Conservation (phyloP, 2,888 invertebrate species). For the Cephus pulcher region DNA sequence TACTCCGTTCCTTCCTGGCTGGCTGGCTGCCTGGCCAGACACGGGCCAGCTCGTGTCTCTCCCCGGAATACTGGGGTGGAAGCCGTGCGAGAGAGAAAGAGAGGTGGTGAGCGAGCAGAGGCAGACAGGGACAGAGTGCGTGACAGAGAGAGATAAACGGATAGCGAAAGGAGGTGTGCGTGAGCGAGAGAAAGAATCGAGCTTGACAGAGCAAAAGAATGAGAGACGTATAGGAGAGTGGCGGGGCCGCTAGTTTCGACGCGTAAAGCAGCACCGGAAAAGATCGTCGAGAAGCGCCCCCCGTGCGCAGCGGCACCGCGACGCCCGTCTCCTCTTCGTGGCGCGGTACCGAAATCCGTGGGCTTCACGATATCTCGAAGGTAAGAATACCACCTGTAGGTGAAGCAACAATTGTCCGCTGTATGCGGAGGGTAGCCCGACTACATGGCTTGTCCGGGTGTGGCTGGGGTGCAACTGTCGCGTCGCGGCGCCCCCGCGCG, state of each 20-base stretch:
- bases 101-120: neutral
- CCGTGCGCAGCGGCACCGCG: neutral
- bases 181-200: neutral
- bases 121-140: slow-evolving; percentile 3
- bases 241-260: neutral
- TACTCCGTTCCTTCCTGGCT: neutral
- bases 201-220: neutral
- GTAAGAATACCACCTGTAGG: slow-evolving; percentile 64
- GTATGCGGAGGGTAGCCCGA: slow-evolving; percentile 64
- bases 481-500: slow-evolving; percentile 38
- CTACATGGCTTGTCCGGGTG: slow-evolving; percentile 67
- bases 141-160: slow-evolving; percentile 3
- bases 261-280: neutral
- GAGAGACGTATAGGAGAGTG: neutral
- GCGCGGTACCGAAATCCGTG: neutral
- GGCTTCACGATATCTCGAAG: slow-evolving; percentile 10
- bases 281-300: neutral
- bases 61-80: neutral
- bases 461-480: slow-evolving; percentile 62
- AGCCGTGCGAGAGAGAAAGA: slow-evolving; percentile 4
- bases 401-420: slow-evolving; percentile 67
- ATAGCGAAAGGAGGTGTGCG: slow-evolving; percentile 1
- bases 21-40: neutral
- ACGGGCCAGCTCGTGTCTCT: neutral
- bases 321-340: neutral